These are phyloP conservation scores for Euproctis similis DNA, from an alignment of 2,888 invertebrate species.

Conservation along the genomic window DNA sequence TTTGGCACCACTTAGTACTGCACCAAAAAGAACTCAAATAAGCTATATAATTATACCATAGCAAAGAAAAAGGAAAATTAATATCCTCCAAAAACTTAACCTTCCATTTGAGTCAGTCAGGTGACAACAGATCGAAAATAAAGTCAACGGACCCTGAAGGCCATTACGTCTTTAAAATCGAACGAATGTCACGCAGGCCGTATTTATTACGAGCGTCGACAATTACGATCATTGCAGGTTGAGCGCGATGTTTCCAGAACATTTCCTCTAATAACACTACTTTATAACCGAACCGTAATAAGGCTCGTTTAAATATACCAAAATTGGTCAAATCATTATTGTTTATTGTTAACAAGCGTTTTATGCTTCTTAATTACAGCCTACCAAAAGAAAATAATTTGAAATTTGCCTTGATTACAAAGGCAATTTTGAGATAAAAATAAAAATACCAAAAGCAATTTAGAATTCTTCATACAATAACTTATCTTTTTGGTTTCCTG, in stretches of 20 bases:
- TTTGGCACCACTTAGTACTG: no score
- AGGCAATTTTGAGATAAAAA: no score
- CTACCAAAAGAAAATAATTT: conserved; percentile 70
- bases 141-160: conserved; percentile 8
- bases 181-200: conserved; percentile 29
- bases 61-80: no score
- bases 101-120: no score
- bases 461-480: no score
- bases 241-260: conserved; percentile 68
- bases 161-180: conserved; percentile 23
- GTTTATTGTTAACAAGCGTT: conserved; percentile 60
- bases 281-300: conserved; percentile 71
- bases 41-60: no score
- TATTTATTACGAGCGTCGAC: conserved; percentile 48
- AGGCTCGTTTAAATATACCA: conserved; percentile 73
- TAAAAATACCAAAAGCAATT: no score
- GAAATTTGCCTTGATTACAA: conserved; percentile 62
- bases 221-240: conserved; percentile 63
- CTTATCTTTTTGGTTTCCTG: no score
- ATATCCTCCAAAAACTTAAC: no score
- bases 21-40: no score
- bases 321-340: conserved; percentile 69
- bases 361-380: conserved; percentile 71
- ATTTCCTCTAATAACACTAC: conserved; percentile 64
- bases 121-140: conserved; percentile 3